Base-by-base conservation (phyloP, 1,140 invertebrate genomes). In the Hestina assimilis region DNA sequence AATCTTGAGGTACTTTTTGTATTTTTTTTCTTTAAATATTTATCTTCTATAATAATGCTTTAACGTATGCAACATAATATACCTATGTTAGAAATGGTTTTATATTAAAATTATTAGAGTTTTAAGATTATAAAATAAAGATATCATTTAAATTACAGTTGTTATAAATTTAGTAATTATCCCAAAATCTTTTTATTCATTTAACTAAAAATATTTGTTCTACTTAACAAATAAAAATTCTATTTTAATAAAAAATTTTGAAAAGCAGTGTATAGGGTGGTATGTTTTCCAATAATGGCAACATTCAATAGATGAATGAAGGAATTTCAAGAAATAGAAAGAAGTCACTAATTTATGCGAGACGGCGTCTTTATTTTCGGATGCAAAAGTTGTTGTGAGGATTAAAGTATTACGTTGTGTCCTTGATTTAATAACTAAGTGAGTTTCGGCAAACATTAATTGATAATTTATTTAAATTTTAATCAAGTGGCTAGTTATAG, bases 301-400 rank as follows among this genome's bases (percentile, higher is more conserved):
- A 83, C 78, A 57, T 76, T 12, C 46, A 69, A 67, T 81, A 79
- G 74, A 62, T 68, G 72, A 84, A 79, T 79, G 79, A 84, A 82
- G 70, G 78, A 85, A 83, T 84, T 81, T 79, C 64, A 85, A 83
- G 79, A 87, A 85, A 87, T 84, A 87, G 79, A 84, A 85, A 87
- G 82, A 84, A 84, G 79, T 84, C 76, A 65, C 76, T 84, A 83
- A 83, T 80, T 83, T 87, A 83, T 85, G 69, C 76, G 71, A 83
- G 75, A 87, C 81, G 73, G 78, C 82, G 84, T 87, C 84, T 87
- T 84, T 83, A 84, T 79, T 84, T 86, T 87, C 76, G 76, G 74
- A 78, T 82, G 73, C 68, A 75, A 79, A 79, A 72, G 60, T 75
- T 74, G 72, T 69, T 61, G 64, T 74, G 62, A 65, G 51, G 69